phyloP scores from a whole-genome alignment of 2,888 invertebrate species.

The Drosophila macrospina region DNA sequence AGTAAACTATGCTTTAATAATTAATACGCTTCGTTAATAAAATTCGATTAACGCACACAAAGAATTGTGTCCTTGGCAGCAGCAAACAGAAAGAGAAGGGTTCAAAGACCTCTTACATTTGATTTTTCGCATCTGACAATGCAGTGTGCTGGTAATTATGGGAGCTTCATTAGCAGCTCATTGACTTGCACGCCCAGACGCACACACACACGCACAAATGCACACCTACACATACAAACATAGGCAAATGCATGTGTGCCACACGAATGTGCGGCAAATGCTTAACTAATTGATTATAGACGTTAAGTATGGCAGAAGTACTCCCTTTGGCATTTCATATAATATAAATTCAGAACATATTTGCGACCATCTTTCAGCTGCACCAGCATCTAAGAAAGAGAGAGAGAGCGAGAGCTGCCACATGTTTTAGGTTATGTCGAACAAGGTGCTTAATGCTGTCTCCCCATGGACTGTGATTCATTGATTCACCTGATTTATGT shows the following conservation, averaged over 20 bases:
- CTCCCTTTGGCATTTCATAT: constrained; percentile 9
- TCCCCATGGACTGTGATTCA: constrained; percentile 7
- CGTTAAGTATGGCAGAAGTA: constrained; percentile 4
- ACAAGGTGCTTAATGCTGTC: constrained; percentile 15
- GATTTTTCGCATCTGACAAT: constrained; percentile 12
- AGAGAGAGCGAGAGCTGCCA: neutral
- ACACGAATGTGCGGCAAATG: constrained; percentile 29
- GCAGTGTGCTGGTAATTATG: constrained; percentile 28
- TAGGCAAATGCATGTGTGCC: neutral
- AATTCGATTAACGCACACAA: constrained; percentile 10
- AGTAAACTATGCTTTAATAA: constrained; percentile 6
- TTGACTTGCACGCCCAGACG: constrained; percentile 3
- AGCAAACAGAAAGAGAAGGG: neutral
- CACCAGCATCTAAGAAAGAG: neutral
- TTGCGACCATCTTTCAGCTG: neutral
- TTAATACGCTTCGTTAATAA: neutral
- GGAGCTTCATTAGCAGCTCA: constrained; percentile 37
- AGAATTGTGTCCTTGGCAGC: neutral
- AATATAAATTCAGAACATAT: neutral
- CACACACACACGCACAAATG: neutral
- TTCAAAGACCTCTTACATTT: neutral
- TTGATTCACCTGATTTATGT: constrained; percentile 23
- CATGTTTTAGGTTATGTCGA: constrained; percentile 16
- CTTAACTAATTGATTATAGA: constrained; percentile 41
- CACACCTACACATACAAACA: neutral